Evolutionary conservation across 1,140 invertebrate species (phyloP), one percentile per base, ranked within the genome.

Genomic region (Aleiodes sp.): DNA sequence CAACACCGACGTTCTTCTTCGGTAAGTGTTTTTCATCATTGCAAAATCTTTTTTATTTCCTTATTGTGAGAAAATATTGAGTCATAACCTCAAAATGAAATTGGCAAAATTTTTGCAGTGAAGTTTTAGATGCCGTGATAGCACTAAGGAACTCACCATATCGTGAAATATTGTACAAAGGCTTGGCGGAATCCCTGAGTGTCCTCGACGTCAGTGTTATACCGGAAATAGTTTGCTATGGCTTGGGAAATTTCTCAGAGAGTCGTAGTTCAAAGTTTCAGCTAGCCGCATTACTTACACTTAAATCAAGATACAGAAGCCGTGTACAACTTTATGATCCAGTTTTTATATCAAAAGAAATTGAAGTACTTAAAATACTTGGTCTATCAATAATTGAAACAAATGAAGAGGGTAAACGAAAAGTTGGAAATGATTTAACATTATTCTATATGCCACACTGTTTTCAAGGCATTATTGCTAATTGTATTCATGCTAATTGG

Each of bases 381-480:
- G 67, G 67, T 10, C 29, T 69, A 24, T 56, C 21, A 10, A 63
- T 63, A 4, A 69, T 69, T 26, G 41, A 62, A 12, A 57, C n/a
- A 2, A 69, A 69, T 57, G 67, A 69, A 52, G 21, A 56, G 28
- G 67, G 59, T 7, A 21, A 26, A 21, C 21, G 67, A 57, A 37
- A 63, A 28, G 41, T 24, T 21, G 28, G 14, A 14, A 39, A 63
- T 39, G 35, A 46, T 16, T 26, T 69, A 12, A 69, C 67, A 14
- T 31, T 69, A 16, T 69, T 69, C 37, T 69, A 69, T 26, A 69
- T 69, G 67, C 67, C 67, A 24, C 67, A 69, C 24, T 52, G 60
- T 62, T 69, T 31, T 29, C 43, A 69, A 39, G 67, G 67, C 14
- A 33, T 69, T 19, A 41, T 69, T 10, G 67, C 67, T 2, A 69